These are phyloP conservation scores for Kryphioiulus occultus DNA, from an alignment of 2,888 invertebrate species.

Conservation along the genomic window DNA sequence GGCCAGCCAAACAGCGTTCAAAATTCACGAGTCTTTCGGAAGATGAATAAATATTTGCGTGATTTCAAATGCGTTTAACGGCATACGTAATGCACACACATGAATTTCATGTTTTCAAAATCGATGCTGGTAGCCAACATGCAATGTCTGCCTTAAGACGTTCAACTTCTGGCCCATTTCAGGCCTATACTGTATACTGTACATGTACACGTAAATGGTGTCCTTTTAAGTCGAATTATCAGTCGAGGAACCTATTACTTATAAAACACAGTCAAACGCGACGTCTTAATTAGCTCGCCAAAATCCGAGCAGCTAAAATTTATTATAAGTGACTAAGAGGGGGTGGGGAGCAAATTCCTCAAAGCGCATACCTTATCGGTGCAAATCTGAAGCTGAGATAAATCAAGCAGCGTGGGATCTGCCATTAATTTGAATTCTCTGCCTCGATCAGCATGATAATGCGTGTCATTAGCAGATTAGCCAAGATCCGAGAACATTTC, in stretches of 20 bases:
- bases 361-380: not conserved
- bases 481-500: not conserved
- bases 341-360: not conserved
- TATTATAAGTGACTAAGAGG: not conserved
- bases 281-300: constrained; percentile 1
- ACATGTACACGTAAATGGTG: too few species aligned
- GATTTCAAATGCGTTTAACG: not conserved
- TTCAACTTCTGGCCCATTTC: not conserved
- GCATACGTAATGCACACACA: not conserved
- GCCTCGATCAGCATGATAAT: not conserved
- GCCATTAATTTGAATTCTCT: not conserved
- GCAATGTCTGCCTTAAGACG: not conserved
- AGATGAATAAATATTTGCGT: not conserved
- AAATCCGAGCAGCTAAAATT: not conserved
- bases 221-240: not conserved
- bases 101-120: not conserved
- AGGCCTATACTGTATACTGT: not conserved
- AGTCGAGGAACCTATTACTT: not conserved
- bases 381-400: not conserved
- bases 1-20: too few species aligned
- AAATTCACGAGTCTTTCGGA: not conserved
- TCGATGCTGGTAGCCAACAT: not conserved
- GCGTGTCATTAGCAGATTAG: constrained; percentile 8
- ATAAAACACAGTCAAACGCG: not conserved
- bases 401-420: constrained; percentile 1